These are phyloP conservation scores for Chiloscyllium punctatum DNA, from an alignment of 2,797 vertebrate genomes.

Conservation along the genomic window DNA sequence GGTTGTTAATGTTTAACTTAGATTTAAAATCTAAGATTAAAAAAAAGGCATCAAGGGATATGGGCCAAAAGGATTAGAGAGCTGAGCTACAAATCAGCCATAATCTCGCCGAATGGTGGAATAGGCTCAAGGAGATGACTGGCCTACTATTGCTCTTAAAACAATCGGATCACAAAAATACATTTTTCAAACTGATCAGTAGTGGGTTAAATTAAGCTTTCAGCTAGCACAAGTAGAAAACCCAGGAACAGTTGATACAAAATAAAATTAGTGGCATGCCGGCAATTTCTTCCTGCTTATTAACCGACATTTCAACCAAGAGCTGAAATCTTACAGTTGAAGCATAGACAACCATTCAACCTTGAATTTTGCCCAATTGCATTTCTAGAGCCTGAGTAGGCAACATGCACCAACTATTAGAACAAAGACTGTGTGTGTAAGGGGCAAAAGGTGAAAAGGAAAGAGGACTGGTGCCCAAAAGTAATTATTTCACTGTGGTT, in stretches of 20 bases:
- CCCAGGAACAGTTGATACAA: not conserved
- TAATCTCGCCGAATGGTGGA: no score
- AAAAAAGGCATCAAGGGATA: no score
- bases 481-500: not conserved
- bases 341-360: not conserved
- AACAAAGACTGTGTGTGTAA: not conserved
- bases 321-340: not conserved
- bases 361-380: not conserved
- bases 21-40: no score
- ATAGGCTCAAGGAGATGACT: no score
- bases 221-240: not conserved
- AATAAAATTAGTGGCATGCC: not conserved
- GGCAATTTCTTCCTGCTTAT: not conserved
- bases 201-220: not conserved
- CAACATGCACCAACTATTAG: not conserved
- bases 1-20: no score
- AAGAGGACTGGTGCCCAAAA: not conserved
- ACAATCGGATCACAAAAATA: not conserved
- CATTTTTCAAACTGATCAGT: not conserved
- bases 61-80: no score
- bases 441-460: not conserved
- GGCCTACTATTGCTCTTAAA: no score
- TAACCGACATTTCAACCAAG: not conserved
- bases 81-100: no score
- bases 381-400: not conserved